These are phyloP conservation scores for Ploceus nigricollis DNA, from an alignment of 2,113 vertebrate species.

Conservation along the genomic window DNA sequence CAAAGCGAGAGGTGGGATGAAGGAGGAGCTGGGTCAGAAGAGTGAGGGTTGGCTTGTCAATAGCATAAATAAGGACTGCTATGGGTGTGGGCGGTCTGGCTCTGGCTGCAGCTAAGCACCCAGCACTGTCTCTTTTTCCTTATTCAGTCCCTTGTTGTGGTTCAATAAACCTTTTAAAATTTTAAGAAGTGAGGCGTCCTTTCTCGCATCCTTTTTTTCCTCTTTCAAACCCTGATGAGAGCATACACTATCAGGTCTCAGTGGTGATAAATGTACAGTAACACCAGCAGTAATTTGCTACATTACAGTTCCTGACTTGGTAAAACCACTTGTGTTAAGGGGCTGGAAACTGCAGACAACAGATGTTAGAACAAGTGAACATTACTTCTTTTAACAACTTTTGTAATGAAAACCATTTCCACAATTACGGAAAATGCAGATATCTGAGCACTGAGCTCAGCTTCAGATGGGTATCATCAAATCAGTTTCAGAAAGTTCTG, in stretches of 20 bases:
- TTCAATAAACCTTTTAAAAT: background rate
- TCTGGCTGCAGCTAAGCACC: background rate
- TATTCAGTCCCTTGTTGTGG: no score
- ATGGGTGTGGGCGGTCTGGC: background rate
- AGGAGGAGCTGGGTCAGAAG: background rate
- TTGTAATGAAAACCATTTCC: background rate
- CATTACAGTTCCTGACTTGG: background rate
- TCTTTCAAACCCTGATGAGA: background rate
- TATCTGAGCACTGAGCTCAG: background rate
- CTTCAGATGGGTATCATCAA: background rate
- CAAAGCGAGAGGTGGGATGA: accelerated
- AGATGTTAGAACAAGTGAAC: background rate
- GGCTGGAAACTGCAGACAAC: background rate
- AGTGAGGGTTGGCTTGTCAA: background rate
- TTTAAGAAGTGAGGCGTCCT: accelerated
- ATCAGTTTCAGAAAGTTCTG: background rate
- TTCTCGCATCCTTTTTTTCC: background rate
- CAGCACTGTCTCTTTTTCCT: background rate
- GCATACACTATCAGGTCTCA: accelerated
- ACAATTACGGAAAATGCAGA: background rate
- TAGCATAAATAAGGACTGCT: no score
- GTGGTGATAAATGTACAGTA: background rate
- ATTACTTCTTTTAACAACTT: background rate
- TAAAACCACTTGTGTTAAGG: background rate
- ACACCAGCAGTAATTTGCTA: background rate